Conservation (phyloP, 1,140 invertebrate genomes). For the Ylistrum balloti region DNA sequence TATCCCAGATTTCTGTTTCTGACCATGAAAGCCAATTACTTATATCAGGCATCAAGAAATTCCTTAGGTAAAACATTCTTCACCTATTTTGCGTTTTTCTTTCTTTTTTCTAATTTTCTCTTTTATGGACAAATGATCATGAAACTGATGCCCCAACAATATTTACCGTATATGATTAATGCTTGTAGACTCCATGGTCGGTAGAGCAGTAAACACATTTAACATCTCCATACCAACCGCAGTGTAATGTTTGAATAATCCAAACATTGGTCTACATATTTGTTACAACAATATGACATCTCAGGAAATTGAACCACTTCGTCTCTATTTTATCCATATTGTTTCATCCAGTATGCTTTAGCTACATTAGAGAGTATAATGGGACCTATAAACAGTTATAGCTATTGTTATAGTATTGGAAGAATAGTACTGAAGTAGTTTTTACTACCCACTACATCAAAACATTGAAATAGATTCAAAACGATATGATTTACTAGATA, state of each 20-base stretch:
- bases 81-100: too few relatives aligned
- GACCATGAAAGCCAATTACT: neutral
- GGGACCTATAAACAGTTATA: neutral
- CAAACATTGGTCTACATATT: constrained; percentile 35
- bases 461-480: constrained; percentile 29
- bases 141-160: neutral
- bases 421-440: neutral
- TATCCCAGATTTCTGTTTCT: neutral
- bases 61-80: too few relatives aligned
- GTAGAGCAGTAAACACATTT: neutral
- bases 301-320: constrained; percentile 34
- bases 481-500: neutral
- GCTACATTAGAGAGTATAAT: neutral
- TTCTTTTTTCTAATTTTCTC: neutral
- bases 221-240: neutral
- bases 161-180: constrained; percentile 36
- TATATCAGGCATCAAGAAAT: neutral
- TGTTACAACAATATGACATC: constrained; percentile 28
- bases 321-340: constrained; percentile 23
- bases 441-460: neutral
- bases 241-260: constrained; percentile 1
- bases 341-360: neutral
- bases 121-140: neutral
- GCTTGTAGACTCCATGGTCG: neutral
- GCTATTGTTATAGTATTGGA: neutral